phyloP scores from a whole-genome alignment of 30 jellyfish, hydroid and myxozoan species.

The Turritopsis rubra region DNA sequence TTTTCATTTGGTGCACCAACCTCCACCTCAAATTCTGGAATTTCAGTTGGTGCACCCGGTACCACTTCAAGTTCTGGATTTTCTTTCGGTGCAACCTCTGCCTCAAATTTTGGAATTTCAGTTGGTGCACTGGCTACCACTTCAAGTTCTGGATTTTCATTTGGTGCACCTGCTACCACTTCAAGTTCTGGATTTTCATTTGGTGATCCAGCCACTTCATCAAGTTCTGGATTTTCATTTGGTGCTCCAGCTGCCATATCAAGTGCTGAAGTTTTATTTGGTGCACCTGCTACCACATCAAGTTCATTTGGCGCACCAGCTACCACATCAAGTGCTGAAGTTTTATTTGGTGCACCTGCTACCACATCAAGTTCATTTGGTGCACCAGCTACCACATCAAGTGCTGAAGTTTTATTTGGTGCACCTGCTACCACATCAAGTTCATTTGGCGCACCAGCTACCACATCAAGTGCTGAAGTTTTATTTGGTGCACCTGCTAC shows the following conservation, averaged over 20 bases:
- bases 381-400: background rate
- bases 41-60: background rate
- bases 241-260: background rate
- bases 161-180: background rate
- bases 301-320: constrained; percentile 10
- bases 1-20: background rate
- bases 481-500: background rate
- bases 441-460: background rate
- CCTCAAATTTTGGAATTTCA: background rate
- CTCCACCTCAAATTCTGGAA: background rate
- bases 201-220: background rate
- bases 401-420: background rate
- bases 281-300: background rate
- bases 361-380: background rate
- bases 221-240: background rate
- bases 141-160: background rate
- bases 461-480: background rate
- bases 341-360: background rate
- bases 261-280: background rate
- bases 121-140: background rate
- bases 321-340: background rate
- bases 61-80: background rate
- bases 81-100: background rate
- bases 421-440: background rate
- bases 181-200: background rate